Base-by-base conservation (phyloP, 2,888 invertebrate species). In the Acrobasis consociella region DNA sequence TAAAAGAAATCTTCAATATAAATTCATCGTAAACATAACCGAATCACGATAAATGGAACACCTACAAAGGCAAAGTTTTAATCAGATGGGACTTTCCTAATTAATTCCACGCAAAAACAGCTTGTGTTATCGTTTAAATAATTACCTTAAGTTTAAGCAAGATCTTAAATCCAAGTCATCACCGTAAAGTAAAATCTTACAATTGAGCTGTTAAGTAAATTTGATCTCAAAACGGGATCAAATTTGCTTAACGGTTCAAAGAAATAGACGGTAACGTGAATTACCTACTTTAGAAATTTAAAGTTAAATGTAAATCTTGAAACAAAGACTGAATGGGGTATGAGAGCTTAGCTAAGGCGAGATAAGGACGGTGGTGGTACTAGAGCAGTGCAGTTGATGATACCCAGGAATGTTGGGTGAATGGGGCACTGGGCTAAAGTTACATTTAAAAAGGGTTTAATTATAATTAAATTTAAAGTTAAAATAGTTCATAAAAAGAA, bases 121-220 rank as follows among this genome's bases (percentile, higher is more conserved):
- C 82, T 87, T 86, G 85, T 86, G 78, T 76, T 67, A 74, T 75
- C 78, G 78, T 51, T 51, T 31, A 39, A 55, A 55, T 39, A 37
- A 52, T 31, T 17, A 53, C 37, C 82, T 82, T 79, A 80, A 76
- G 72, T 77, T 76, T 69, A 75, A 75, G 71, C 74, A 71, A 55
- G 55, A 37, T 15, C 38, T 76, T 80, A 75, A 82, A 78, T 72
- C 74, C 74, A 72, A 78, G 80, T 77, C 77, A 80, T 81, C 74
- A 72, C 65, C 72, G 74, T 71, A 10, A 51, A 22, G 51, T 75
- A 74, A 74, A 71, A 66, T 69, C 62, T 66, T 72, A 72, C 67
- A 65, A 64, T 72, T 71, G 65, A 68, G 63, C 68, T 65, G 66
- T 73, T 73, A 71, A 72, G 71, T 69, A 72, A 76, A 72, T 72